Base-by-base conservation (phyloP, 2,113 vertebrate genomes). In the Hemichromis elongatus region DNA sequence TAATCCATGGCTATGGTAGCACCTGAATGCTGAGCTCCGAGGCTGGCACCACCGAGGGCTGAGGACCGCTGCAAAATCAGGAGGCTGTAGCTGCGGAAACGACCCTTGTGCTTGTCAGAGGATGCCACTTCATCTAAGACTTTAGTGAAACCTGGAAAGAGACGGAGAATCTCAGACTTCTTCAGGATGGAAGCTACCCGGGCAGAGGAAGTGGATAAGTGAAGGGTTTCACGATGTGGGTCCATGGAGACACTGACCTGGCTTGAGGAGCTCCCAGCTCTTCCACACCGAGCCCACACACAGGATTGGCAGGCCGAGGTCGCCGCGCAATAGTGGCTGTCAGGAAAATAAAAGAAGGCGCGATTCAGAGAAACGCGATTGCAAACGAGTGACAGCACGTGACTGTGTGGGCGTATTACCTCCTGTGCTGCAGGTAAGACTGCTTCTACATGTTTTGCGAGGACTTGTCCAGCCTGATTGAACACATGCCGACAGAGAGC, bases 281-380 rank as follows among this genome's bases (percentile, higher is more conserved):
- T 95, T 97, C 98, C 98, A 99, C 81, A 99, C 98, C 0, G 97
- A 97, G 42, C 98, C 98, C 85, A 97, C 98, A n/a, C 98, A 98
- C 55, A 99, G 89, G 66, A 99, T 96, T n/a, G 97, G 97, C 33
- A 99, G 94, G 7, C 98, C 97, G 18, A 93, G 89, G 12, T 96
- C 93, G 0, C 96, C 93, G 2, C 63, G 84, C 90, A 98, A 94
- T 12, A 99, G 95, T 53, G 93, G 92, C 98, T 98, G 83, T 8
- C 6, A 18, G 2, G 7, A 83, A 26, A 53, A 6, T 10, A 8
- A 42, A 75, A 2, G 19, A 12, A 2, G 9, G 35, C 5, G 16
- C n/a, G 5, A 79, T 3, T 12, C 40, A 13, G 13, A 66, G 12
- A 61, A 66, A 45, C 3, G 18, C 3, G 10, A 18, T 21, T 3